Conservation (phyloP, 2,888 invertebrate species). For the Trichopoda pennipes region DNA sequence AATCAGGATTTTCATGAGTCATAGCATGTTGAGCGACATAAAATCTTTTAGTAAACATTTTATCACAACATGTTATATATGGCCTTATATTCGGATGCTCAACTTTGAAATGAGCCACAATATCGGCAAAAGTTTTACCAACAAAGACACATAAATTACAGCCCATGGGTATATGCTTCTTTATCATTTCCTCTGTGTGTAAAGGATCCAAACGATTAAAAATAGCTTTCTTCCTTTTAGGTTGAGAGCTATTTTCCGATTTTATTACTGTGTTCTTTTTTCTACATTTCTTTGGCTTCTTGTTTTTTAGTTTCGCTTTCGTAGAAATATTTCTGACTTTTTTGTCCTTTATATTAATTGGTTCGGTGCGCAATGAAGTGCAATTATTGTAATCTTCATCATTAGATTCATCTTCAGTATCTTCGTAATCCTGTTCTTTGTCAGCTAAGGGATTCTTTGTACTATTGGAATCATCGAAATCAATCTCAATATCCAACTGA, state of each 20-base stretch:
- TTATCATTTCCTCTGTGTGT: conserved; percentile 74
- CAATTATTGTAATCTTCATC: background rate
- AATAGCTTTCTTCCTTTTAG: conserved; percentile 44
- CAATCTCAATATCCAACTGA: conserved; percentile 49
- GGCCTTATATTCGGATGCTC: conserved; percentile 74
- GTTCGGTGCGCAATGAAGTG: conserved; percentile 4
- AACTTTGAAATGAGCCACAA: conserved; percentile 77
- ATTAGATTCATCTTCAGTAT: background rate
- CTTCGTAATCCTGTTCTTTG: background rate
- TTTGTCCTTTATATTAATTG: background rate
- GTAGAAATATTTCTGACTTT: background rate
- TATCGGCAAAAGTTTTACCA: conserved; percentile 75
- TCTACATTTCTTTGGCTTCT: conserved; percentile 3
- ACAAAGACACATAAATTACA: conserved; percentile 78
- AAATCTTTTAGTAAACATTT: conserved; percentile 78
- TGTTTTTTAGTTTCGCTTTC: background rate
- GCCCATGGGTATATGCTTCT: conserved; percentile 78
- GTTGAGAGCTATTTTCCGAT: conserved; percentile 11
- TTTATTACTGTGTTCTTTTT: conserved; percentile 9
- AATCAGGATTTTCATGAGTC: conserved; percentile 79
- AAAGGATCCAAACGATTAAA: conserved; percentile 50
- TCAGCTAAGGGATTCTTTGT: conserved; percentile 54
- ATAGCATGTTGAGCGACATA: conserved; percentile 79
- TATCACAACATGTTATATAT: conserved; percentile 79
- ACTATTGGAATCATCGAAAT: conserved; percentile 8